A percentile compares a stretch with the other conserved stretches of the same genome.
These are phyloP conservation scores for Anagrus nilaparvatae DNA, from an alignment of 1,140 invertebrate species.

Conservation along the genomic window DNA sequence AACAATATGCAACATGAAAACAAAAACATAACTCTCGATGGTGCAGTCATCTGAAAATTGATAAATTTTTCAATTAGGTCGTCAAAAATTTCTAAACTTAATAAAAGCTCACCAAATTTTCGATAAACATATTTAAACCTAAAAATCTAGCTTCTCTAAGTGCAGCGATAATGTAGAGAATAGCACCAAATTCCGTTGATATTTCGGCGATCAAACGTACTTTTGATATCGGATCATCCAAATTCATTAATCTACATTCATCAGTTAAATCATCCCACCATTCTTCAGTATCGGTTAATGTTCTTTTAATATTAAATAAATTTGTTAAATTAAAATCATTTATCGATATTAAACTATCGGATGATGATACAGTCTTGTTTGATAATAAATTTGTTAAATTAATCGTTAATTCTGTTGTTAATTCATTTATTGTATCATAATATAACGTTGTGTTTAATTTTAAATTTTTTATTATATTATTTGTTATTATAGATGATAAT, in stretches of 20 bases:
- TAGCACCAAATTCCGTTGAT: slow-evolving; percentile 60
- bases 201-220: slow-evolving; percentile 60
- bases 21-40: slow-evolving; percentile 86
- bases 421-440: too few relatives aligned
- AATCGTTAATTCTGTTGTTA: too few relatives aligned
- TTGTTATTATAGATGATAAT: slow-evolving; percentile 17
- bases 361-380: too few relatives aligned
- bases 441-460: slow-evolving; percentile 18
- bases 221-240: slow-evolving; percentile 47
- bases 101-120: slow-evolving; percentile 63
- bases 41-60: slow-evolving; percentile 65
- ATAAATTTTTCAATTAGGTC: not conserved
- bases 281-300: not conserved
- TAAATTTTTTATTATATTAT: slow-evolving; percentile 23
- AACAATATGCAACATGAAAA: slow-evolving; percentile 83
- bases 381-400: too few relatives aligned
- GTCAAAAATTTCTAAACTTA: slow-evolving; percentile 3
- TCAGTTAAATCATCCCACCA: slow-evolving; percentile 56
- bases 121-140: slow-evolving; percentile 80
- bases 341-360: too few relatives aligned
- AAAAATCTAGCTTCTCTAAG: slow-evolving; percentile 72
- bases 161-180: slow-evolving; percentile 72
- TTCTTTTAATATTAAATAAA: too few relatives aligned
- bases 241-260: slow-evolving; percentile 57
- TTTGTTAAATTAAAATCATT: too few relatives aligned